Conservation (phyloP, 1,140 invertebrate genomes). For the Tenebrio molitor region DNA sequence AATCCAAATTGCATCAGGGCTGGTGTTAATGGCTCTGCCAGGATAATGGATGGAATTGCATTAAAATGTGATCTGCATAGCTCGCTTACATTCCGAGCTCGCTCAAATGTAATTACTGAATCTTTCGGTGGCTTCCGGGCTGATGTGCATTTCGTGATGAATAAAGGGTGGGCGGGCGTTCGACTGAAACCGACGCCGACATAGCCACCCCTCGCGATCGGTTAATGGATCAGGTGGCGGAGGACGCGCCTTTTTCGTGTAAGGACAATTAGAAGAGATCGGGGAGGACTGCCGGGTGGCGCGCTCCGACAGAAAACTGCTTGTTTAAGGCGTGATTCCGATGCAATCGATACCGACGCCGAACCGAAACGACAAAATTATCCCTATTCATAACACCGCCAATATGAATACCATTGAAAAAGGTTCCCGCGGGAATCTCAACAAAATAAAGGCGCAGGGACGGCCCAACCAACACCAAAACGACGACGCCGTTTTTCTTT, state of each 20-base stretch:
- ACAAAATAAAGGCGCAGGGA: too few relatives aligned
- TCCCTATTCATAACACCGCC: slow-evolving; percentile 18
- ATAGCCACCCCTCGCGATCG: slow-evolving; percentile 38
- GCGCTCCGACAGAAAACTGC: slow-evolving; percentile 32
- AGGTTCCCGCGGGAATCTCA: too few relatives aligned
- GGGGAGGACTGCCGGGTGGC: slow-evolving; percentile 39
- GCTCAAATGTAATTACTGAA: slow-evolving; percentile 66
- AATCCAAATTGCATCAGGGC: slow-evolving; percentile 67
- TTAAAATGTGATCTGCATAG: slow-evolving; percentile 68
- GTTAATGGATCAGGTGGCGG: slow-evolving; percentile 47
- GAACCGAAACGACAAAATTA: background rate
- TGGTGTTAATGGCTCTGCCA: slow-evolving; percentile 67
- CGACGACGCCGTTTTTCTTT: too few relatives aligned
- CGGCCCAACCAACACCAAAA: too few relatives aligned
- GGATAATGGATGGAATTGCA: slow-evolving; percentile 68
- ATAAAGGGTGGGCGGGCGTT: slow-evolving; percentile 52
- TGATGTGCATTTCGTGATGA: slow-evolving; percentile 52
- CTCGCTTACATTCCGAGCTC: slow-evolving; percentile 63
- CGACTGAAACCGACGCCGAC: slow-evolving; percentile 39
- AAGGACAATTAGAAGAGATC: slow-evolving; percentile 56
- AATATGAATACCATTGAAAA: too few relatives aligned
- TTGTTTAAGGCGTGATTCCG: slow-evolving; percentile 37
- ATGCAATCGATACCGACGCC: slow-evolving; percentile 25
- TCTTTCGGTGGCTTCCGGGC: slow-evolving; percentile 61
- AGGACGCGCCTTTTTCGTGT: slow-evolving; percentile 57